Conservation (phyloP, 2,888 invertebrate species). For the Malthinus seriepunctatus region DNA sequence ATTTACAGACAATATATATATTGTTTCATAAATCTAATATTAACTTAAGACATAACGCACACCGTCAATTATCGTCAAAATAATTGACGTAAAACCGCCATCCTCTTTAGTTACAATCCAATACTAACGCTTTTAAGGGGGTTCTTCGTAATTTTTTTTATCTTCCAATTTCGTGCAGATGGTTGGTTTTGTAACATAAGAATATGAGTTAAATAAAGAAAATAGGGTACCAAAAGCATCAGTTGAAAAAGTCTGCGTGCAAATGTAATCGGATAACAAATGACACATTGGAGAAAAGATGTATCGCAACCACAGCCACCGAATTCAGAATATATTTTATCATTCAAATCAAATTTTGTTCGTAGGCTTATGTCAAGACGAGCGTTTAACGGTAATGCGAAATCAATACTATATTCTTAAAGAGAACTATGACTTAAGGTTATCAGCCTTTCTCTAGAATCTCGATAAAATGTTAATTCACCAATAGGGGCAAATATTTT, state of each 20-base stretch:
- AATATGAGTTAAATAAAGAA: not conserved
- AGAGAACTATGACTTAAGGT: constrained; percentile 12
- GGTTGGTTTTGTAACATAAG: too few relatives aligned
- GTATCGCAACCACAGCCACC: constrained; percentile 24
- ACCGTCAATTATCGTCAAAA: too few relatives aligned
- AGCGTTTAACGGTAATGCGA: constrained; percentile 37
- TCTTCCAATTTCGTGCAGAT: too few relatives aligned
- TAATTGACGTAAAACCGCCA: too few relatives aligned
- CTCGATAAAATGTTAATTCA: too few relatives aligned
- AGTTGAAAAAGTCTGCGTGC: constrained; percentile 27
- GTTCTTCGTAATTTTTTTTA: too few relatives aligned
- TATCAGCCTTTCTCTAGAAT: constrained; percentile 10
- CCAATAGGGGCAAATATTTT: too few relatives aligned
- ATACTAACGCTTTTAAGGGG: too few relatives aligned
- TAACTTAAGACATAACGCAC: too few relatives aligned
- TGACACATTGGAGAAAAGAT: constrained; percentile 23
- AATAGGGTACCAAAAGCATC: constrained; percentile 11
- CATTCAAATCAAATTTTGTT: constrained; percentile 38
- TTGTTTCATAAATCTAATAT: too few relatives aligned
- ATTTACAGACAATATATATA: too few relatives aligned
- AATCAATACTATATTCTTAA: constrained; percentile 34
- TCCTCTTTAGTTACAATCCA: too few relatives aligned
- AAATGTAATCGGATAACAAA: constrained; percentile 28
- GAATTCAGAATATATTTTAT: constrained; percentile 36
- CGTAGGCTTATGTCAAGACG: constrained; percentile 36